Base-by-base conservation (phyloP, 2,888 invertebrate species). In the Tiliacea citrago region DNA sequence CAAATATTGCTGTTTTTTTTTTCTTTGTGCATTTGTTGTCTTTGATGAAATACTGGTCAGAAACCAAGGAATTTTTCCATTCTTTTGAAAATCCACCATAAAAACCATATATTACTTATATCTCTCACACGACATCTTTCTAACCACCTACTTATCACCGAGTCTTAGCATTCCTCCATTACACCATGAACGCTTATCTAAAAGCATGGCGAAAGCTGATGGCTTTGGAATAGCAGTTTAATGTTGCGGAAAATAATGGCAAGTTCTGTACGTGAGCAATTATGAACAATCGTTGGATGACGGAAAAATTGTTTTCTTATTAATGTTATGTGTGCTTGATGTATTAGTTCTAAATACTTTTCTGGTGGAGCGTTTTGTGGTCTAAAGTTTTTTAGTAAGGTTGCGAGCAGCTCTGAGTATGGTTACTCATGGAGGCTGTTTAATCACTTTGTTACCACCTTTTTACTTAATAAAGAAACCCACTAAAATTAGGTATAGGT, bases 221-320 rank as follows among this genome's bases (percentile, higher is more conserved):
- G 75, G 21, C 47, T 42, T 39, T 61, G 75, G 74, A 66, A 66
- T 70, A 53, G 29, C 57, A 61, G 39, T 62, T 79, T 79, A 82
- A 82, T 82, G 80, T 83, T 60, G 83, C 65, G 55, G 79, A 81
- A 83, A 83, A 81, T 82, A 68, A 79, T 35, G 29, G 24, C 12
- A 7, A 39, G 58, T 75, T 71, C 49, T n/a, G 49, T 75, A 65
- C 68, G 68, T 66, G 70, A 51, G 63, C 70, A 75, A 81, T 83
- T 83, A 83, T 49, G 49, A 82, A 45, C 74, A 58, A 49, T 35
- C 21, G n/a, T 13, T 42, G 24, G 18, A 42, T 68, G n/a, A 60
- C 18, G 47, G 67, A 71, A 75, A 82, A 79, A 71, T 60, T 1
- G 55, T 65, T 83, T 68, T 79, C 60, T 35, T 68, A 13, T 55